Percentiles rank a stretch among this genome's conserved stretches.
Conservation (phyloP, 2,797 vertebrate species). For the Fringilla coelebs region DNA sequence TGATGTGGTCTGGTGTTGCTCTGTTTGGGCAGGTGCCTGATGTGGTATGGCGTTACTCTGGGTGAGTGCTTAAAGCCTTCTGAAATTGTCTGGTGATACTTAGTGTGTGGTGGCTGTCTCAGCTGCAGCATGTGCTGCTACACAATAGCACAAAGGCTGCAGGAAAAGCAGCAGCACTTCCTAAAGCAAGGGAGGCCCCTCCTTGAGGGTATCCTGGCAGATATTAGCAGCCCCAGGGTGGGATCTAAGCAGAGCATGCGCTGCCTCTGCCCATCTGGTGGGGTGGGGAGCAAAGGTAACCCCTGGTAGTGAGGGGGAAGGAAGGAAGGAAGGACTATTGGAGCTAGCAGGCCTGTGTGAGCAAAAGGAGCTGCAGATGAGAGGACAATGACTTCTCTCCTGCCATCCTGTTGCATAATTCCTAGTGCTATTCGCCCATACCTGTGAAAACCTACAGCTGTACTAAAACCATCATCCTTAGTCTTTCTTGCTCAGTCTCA, state of each 20-base stretch:
- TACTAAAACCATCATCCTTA: background rate
- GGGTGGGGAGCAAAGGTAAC: background rate
- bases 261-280: background rate
- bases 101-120: background rate
- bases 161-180: background rate
- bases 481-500: background rate
- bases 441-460: background rate
- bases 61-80: background rate
- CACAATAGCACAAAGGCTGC: background rate
- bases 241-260: accelerated
- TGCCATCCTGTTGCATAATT: background rate
- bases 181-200: background rate
- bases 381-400: background rate
- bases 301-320: background rate
- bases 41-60: no score
- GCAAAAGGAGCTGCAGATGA: background rate
- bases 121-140: background rate
- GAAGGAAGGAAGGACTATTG: background rate
- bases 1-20: background rate
- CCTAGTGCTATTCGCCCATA: background rate
- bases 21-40: background rate
- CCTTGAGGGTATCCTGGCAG: background rate
- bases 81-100: background rate
- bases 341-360: background rate
- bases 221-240: background rate